Base-by-base conservation (phyloP, 2,888 invertebrate species). In the Cenopis cana region DNA sequence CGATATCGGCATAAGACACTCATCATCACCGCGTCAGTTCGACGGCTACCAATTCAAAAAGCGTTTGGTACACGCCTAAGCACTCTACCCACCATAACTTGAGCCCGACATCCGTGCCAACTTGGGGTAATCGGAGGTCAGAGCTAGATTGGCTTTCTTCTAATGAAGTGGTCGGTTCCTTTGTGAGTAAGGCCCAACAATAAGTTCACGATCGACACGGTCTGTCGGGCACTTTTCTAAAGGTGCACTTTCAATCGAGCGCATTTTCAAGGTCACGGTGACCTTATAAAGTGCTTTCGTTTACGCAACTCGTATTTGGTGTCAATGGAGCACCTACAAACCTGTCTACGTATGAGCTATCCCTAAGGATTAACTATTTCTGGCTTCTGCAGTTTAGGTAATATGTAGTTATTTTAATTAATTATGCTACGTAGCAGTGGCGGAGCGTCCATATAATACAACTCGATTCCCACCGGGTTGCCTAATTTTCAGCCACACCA, bases 151-250 rank as follows among this genome's bases (percentile, higher is more conserved):
- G n/a, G 46, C n/a, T 46, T 6, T 5, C n/a, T 5, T n/a, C n/a
- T 46, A n/a, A n/a, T 46, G 46, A 41, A 41, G 41, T 33, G 33
- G 33, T 4, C 14, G 14, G 46, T 46, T 33, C 2, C 6, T 14
- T 46, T 4, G 46, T 46, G 46, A 46, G 46, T 5, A 14, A 41
- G 49, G 76, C 78, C 78, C 78, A 75, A n/a, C 77, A 82, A 82
- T 89, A 90, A 92, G 92, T 91, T 92, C 92, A 91, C 87, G 93
- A 91, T 82, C 93, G 91, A 78, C 83, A 81, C 88, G 91, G 84
- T 89, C 86, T 79, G 76, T 38, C 79, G 85, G 74, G 52, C 81
- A 80, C 86, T 91, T 91, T 91, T 91, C 91, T 89, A 89, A 85
- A 88, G 88, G 85, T 81, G 80, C 78, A 81, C 85, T 91, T 88